Percentiles rank a stretch among this genome's conserved stretches.
Evolutionary conservation across 2,797 vertebrate species (phyloP).

Genomic region (Mormyrops attenuatus): DNA sequence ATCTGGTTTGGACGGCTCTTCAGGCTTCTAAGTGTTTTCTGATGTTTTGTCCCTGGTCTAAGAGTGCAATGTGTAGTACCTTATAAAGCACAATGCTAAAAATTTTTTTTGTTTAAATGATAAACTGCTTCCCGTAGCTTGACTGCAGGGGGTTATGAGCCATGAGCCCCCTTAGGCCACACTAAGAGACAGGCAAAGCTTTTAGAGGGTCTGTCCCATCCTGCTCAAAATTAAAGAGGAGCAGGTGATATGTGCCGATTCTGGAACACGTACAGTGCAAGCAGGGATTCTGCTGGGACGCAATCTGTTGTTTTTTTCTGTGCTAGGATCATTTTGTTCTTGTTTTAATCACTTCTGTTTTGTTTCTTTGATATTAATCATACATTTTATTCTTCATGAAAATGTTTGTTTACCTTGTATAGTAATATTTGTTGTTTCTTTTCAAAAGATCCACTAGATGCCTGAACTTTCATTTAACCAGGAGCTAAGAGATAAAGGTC

Average conservation of each 20-base stretch:
- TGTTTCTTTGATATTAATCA: background rate
- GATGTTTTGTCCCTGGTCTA: background rate
- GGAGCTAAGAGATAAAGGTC: background rate
- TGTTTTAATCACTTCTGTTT: background rate
- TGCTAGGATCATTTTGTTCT: background rate
- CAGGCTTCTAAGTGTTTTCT: constrained; percentile 15
- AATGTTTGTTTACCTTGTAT: background rate
- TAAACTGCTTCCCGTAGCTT: background rate
- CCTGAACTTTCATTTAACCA: constrained; percentile 1
- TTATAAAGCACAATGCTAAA: background rate
- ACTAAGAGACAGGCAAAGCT: background rate
- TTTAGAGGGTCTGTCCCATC: background rate
- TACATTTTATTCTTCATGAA: background rate
- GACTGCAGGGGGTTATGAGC: background rate
- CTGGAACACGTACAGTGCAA: background rate
- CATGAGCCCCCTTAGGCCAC: background rate
- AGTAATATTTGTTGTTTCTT: background rate
- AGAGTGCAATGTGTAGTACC: background rate
- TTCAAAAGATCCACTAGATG: background rate
- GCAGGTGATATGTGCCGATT: background rate
- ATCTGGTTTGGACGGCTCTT: background rate
- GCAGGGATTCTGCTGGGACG: background rate
- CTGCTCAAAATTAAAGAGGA: background rate
- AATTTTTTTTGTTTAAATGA: background rate
- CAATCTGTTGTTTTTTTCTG: background rate